phyloP scores from a whole-genome alignment of 1,140 invertebrate genomes.

The Phymorhynchus buccinoides region DNA sequence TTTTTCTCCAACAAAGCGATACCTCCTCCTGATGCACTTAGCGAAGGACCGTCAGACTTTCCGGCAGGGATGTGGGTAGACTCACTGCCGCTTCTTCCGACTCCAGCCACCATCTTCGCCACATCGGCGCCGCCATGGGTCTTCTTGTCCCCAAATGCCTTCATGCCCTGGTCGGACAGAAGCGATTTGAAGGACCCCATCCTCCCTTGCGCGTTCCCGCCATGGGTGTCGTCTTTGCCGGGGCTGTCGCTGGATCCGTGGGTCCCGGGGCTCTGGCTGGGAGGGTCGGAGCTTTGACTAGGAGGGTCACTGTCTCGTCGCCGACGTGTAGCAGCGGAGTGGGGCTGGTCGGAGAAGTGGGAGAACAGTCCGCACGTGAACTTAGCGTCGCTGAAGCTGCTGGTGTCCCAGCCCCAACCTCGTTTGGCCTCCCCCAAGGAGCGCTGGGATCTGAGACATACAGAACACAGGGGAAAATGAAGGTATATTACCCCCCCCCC shows the following conservation, averaged over 20 bases:
- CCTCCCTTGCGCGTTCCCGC: neutral
- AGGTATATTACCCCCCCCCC: too few relatives aligned
- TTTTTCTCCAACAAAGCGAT: too few relatives aligned
- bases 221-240: neutral
- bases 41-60: neutral
- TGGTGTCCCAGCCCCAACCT: constrained; percentile 38
- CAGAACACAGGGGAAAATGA: neutral
- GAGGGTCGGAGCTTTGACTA: neutral
- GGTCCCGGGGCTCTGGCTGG: neutral
- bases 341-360: neutral
- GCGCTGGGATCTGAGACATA: constrained; percentile 2
- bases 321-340: too few relatives aligned
- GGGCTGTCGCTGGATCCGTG: neutral
- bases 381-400: constrained; percentile 12
- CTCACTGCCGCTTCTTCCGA: neutral
- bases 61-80: neutral
- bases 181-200: neutral
- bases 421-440: neutral
- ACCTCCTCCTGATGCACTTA: neutral
- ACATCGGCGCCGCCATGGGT: neutral
- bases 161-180: constrained; percentile 19
- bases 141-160: neutral
- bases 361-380: constrained; percentile 30
- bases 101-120: neutral
- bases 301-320: neutral